Evolutionary conservation across 2,797 vertebrate species (phyloP), one percentile per base, ranked within the genome.

Genomic region (Spea hammondii): DNA sequence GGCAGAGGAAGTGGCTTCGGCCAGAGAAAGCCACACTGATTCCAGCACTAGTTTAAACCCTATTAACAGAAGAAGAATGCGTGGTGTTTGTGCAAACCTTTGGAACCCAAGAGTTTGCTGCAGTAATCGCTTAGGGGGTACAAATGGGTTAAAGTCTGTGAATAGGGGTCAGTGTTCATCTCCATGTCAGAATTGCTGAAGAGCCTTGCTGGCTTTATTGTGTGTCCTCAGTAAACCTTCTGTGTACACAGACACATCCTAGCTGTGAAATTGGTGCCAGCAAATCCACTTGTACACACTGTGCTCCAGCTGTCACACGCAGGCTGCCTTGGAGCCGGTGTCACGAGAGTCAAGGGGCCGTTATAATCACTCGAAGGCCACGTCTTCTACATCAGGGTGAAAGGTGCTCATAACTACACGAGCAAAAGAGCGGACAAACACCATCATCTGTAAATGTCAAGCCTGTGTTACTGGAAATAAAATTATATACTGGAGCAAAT

Each of bases 401-500:
- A 32, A 32, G 32, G 32, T 32, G 32, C 32, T 32, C 32, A 32
- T 32, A 32, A 32, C 32, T 32, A 32, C 32, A 32, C 2, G 32
- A 32, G 32, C 32, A 32, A 32, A 32, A 32, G 32, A 32, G 32
- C 32, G 51, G 51, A 53, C 51, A 53, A 53, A 6, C 60, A 44
- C 17, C 10, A 51, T 78, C 48, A 65, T 60, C 48, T 60, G 14
- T 47, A 77, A 71, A 70, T 71, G 76, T 71, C 76, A 65, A 46
- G 53, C 13, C 13, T 53, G 75, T 64, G 14, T 51, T 57, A n/a
- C 53, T 55, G 44, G 32, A 32, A 32, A 32, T 32, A 32, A 32
- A 17, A 32, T 32, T 2, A 32, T 32, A 32, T 32, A 32, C 32
- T 32, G 32, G 32, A 32, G 32, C 32, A 32, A 32, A 32, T 32